Evolutionary conservation across 1,140 invertebrate species (phyloP), one percentile per base, ranked within the genome.

Genomic region (Aphaenogaster ashmeadi): DNA sequence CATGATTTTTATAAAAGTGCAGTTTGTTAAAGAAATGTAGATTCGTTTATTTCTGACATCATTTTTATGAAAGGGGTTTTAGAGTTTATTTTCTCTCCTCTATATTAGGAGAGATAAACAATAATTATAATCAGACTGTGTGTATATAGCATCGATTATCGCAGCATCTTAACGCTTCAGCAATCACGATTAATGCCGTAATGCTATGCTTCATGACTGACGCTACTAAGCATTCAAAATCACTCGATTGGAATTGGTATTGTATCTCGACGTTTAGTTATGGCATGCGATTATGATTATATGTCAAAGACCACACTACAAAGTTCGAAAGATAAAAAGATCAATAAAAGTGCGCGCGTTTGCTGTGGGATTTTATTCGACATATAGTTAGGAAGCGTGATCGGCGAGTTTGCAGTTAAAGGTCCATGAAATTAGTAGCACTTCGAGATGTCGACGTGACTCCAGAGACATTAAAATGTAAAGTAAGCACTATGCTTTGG

Each of bases 401-500:
- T 36, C 56, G 27, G 41, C 15, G 27, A 47, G 66, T 71, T 81
- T 81, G 71, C 64, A 52, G 67, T 79, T 54, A 80, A 72, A 78
- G 36, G 27, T 27, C 62, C 88, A 81, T 87, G 77, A 89, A 89
- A 89, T 89, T 89, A 89, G 71, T 77, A 58, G 62, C 60, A 62
- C 50, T 72, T 84, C 36, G 69, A 50, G 50, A 74, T 71, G 86
- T 83, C 75, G 69, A 80, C 83, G 77, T 27, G 69, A 56, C 44
- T 50, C 67, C 44, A 21, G 38, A 66, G 71, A 54, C 89, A 87
- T 90, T 90, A 90, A 89, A 90, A 90, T 90, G 89, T 90, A 90
- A 90, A 90, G 77, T 87, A 87, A 87, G 84, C 71, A 52, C 67
- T 54, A 77, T 74, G 60, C 69, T 62, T 38, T 47, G 69, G n/a